phyloP scores from a whole-genome alignment of 2,888 invertebrate species.

The Pseudococcus viburni region DNA sequence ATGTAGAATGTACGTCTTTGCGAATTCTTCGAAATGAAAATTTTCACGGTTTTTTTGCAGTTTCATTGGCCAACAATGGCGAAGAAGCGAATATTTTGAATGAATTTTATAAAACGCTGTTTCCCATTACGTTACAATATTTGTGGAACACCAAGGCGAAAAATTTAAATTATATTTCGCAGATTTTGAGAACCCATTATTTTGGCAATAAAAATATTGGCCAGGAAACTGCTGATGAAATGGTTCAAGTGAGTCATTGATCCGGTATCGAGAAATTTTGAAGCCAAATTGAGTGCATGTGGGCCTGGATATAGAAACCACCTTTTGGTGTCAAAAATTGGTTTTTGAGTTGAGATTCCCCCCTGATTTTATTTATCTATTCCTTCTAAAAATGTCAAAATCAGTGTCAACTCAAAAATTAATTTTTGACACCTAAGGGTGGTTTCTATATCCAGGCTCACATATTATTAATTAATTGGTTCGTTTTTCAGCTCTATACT shows the following conservation, averaged over 20 bases:
- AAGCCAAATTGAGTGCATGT: background rate
- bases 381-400: no score
- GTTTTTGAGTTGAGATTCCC: no score
- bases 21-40: background rate
- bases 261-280: background rate
- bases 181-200: background rate
- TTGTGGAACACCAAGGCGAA: constrained; percentile 47
- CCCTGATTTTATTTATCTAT: no score
- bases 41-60: background rate
- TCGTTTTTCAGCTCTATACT: background rate
- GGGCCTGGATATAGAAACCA: no score
- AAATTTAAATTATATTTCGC: constrained; percentile 28
- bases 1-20: background rate
- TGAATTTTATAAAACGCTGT: background rate
- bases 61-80: background rate
- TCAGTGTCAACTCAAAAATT: no score
- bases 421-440: no score
- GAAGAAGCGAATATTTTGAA: background rate
- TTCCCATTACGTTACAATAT: constrained; percentile 27
- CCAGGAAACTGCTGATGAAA: background rate
- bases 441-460: no score
- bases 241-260: background rate
- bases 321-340: no score
- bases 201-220: constrained; percentile 7
- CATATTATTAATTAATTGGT: background rate